Evolutionary conservation across 2,888 invertebrate species (phyloP), one percentile per base, ranked within the genome.

Genomic region (Mythimna vitellina): DNA sequence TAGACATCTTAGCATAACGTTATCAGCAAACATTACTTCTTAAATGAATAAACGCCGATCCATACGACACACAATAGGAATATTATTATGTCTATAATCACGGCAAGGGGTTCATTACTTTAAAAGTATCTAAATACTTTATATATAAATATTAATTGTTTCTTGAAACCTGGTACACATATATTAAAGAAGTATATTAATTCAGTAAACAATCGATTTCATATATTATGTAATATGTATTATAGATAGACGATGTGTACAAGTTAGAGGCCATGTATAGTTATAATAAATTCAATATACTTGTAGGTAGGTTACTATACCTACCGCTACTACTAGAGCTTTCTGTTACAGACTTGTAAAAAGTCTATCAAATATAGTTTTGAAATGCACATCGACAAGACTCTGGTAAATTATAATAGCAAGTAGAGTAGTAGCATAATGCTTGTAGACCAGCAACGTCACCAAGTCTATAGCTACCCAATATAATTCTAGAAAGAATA

Each of bases 251-350:
- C 67, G 51, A 65, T 57, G 61, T 80, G 61, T 80, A 72, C 57
- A 68, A 74, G 75, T 74, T 64, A 80, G 61, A 68, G 76, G 81
- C 78, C 78, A 49, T 78, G 57, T 25, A 62, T 58, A 63, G 54
- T 73, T 66, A 63, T 65, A 25, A 69, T 80, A 62, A 75, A 75
- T 80, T 68, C 20, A 80, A 75, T 68, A 65, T 35, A 29, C 29
- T 29, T 3, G 29, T 29, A 17, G 10, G 7, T n/a, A 20, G 46
- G 46, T 46, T 8, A 51, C 6, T 46, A 9, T 56, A 80, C 46
- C 56, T 56, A 80, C 46, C 53, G 32, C 61, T 58, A 69, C 64
- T 51, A n/a, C 12, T 66, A 77, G 22, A 60, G 38, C n/a, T 49
- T 35, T 61, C 56, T 57, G 51, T 61, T 65, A 51, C n/a, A 57